These are phyloP conservation scores for Erebia ligea DNA, from an alignment of 2,888 invertebrate genomes.

Conservation along the genomic window DNA sequence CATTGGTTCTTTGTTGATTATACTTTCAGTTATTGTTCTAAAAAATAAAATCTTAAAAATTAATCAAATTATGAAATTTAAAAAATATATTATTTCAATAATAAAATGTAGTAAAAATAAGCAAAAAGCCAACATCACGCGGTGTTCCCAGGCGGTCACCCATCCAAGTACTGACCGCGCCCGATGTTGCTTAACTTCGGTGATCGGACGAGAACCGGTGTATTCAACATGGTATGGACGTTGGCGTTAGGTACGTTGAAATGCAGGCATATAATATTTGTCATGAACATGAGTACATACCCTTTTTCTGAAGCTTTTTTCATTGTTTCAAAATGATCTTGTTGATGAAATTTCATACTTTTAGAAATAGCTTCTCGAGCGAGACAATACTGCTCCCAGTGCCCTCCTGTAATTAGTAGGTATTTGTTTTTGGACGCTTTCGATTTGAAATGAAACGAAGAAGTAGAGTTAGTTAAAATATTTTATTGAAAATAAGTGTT, in stretches of 20 bases:
- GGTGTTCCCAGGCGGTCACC: slow-evolving; percentile 60
- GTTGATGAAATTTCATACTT: slow-evolving; percentile 53
- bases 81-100: slow-evolving; percentile 18
- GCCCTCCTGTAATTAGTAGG: slow-evolving; percentile 52
- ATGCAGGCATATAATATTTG: neutral
- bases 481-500: slow-evolving; percentile 11
- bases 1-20: slow-evolving; percentile 49
- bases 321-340: slow-evolving; percentile 47
- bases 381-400: slow-evolving; percentile 70
- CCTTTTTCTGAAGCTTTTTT: slow-evolving; percentile 54
- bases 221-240: slow-evolving; percentile 75
- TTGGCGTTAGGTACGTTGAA: slow-evolving; percentile 43
- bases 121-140: slow-evolving; percentile 41
- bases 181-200: slow-evolving; percentile 79
- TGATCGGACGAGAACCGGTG: slow-evolving; percentile 80
- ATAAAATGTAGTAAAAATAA: neutral
- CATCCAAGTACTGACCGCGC: slow-evolving; percentile 79
- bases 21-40: slow-evolving; percentile 45
- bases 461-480: neutral
- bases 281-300: slow-evolving; percentile 44
- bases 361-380: slow-evolving; percentile 65
- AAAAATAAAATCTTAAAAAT: slow-evolving; percentile 17
- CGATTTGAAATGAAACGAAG: slow-evolving; percentile 18
- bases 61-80: slow-evolving; percentile 14
- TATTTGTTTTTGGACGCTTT: neutral